These are phyloP conservation scores for Pentamera pediparva DNA, from an alignment of 53 echinoderm and acorn worm species.

Conservation along the genomic window DNA sequence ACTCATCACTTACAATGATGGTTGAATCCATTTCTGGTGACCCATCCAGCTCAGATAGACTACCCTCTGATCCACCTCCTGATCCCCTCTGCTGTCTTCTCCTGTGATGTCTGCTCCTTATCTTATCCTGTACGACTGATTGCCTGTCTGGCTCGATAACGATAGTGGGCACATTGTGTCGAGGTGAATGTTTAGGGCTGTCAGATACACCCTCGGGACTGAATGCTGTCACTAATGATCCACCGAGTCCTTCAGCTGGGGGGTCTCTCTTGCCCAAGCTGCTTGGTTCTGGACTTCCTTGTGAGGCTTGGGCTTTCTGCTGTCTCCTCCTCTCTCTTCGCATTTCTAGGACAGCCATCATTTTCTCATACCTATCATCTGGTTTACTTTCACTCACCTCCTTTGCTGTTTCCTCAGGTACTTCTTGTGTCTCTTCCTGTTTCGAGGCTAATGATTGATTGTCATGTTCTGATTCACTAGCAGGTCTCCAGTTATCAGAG, in stretches of 20 bases:
- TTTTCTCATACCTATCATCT: constrained; percentile 2
- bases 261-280: too few relatives aligned
- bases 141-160: constrained; percentile 11
- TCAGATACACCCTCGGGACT: too few relatives aligned
- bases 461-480: background rate
- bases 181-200: too few relatives aligned
- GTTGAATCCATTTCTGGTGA: background rate
- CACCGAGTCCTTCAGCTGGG: too few relatives aligned
- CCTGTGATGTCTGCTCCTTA: too few relatives aligned
- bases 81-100: background rate
- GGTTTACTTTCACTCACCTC: background rate
- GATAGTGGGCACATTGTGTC: background rate
- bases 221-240: too few relatives aligned
- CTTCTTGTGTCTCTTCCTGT: background rate
- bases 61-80: background rate
- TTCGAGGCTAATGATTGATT: background rate
- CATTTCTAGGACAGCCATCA: background rate
- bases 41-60: background rate
- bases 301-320: background rate
- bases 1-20: too few relatives aligned
- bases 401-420: background rate
- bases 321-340: background rate
- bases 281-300: too few relatives aligned
- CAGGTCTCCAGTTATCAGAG: too few relatives aligned
- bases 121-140: too few relatives aligned